phyloP scores from a whole-genome alignment of 1,140 invertebrate species.

The Campodea augens region DNA sequence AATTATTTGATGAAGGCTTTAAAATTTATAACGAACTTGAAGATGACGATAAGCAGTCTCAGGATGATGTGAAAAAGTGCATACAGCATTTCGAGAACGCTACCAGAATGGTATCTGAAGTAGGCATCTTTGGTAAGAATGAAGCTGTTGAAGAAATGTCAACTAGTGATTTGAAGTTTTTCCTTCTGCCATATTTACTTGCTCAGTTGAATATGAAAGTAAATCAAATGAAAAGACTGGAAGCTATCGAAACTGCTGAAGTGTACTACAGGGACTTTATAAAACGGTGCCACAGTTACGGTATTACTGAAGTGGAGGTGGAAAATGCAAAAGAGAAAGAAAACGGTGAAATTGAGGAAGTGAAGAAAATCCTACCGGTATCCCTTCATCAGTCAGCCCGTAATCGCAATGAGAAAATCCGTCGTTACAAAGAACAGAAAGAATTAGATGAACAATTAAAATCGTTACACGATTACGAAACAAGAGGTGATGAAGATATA shows the following conservation, averaged over 20 bases:
- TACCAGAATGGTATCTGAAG: slow-evolving; percentile 52
- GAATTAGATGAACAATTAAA: slow-evolving; percentile 48
- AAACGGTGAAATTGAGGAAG: slow-evolving; percentile 9
- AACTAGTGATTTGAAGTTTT: slow-evolving; percentile 64
- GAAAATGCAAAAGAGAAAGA: slow-evolving; percentile 19
- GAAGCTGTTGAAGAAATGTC: slow-evolving; percentile 71
- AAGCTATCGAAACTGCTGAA: slow-evolving; percentile 49
- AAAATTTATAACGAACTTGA: slow-evolving; percentile 33
- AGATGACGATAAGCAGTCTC: slow-evolving; percentile 28
- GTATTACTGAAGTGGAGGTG: slow-evolving; percentile 39
- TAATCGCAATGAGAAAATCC: slow-evolving; percentile 50
- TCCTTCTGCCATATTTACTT: slow-evolving; percentile 62
- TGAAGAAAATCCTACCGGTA: slow-evolving; percentile 12
- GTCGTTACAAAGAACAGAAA: slow-evolving; percentile 58
- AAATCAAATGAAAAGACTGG: slow-evolving; percentile 35
- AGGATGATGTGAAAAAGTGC: slow-evolving; percentile 43
- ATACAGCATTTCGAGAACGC: slow-evolving; percentile 55
- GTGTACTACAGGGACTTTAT: slow-evolving; percentile 74
- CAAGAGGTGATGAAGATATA: slow-evolving; percentile 50
- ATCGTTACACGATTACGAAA: slow-evolving; percentile 36
- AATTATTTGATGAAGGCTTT: slow-evolving; percentile 39
- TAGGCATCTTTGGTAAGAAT: slow-evolving; percentile 69
- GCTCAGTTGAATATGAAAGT: slow-evolving; percentile 51
- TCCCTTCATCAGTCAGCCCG: slow-evolving; percentile 24
- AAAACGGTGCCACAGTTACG: slow-evolving; percentile 55